phyloP scores from a whole-genome alignment of 2,797 vertebrate species.

The Poecilia picta region DNA sequence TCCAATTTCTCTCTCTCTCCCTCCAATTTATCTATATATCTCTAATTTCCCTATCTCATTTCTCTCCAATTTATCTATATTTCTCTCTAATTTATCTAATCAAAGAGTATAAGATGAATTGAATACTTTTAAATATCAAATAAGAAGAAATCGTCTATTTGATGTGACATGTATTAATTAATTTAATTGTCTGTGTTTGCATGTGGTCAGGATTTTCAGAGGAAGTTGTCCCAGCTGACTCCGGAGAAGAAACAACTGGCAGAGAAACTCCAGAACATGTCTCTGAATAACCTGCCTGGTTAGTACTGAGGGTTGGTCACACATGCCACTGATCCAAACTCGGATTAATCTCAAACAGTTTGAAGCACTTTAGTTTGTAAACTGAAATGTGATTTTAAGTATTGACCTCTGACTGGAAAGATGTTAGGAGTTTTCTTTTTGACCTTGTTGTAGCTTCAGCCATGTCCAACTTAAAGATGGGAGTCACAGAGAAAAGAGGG shows the following conservation, averaged over 20 bases:
- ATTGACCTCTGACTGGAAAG: not conserved
- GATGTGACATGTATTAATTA: not conserved
- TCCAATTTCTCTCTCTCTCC: not conserved
- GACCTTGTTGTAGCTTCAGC: constrained; percentile 73
- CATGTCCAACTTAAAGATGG: constrained; percentile 79
- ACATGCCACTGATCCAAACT: not conserved
- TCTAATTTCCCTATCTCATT: too few relatives aligned
- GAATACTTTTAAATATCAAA: not conserved
- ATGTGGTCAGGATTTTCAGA: constrained; percentile 89
- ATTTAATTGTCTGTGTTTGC: constrained; percentile 26
- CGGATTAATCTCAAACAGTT: not conserved
- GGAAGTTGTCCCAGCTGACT: constrained; percentile 86
- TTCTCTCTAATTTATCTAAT: too few relatives aligned
- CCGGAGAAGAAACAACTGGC: constrained; percentile 90
- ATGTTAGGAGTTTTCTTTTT: constrained; percentile 6
- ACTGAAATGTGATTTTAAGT: not conserved
- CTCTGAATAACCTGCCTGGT: constrained; percentile 81
- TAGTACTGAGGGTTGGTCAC: constrained; percentile 58
- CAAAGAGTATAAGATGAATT: not conserved
- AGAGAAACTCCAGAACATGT: constrained; percentile 88
- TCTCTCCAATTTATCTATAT: too few relatives aligned
- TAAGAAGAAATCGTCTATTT: not conserved
- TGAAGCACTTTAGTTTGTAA: not conserved
- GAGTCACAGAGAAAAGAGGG: constrained; percentile 85
- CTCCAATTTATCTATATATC: too few relatives aligned